Evolutionary conservation across 1,140 invertebrate genomes (phyloP), one percentile per base, ranked within the genome.

Genomic region (Colletes gigas): DNA sequence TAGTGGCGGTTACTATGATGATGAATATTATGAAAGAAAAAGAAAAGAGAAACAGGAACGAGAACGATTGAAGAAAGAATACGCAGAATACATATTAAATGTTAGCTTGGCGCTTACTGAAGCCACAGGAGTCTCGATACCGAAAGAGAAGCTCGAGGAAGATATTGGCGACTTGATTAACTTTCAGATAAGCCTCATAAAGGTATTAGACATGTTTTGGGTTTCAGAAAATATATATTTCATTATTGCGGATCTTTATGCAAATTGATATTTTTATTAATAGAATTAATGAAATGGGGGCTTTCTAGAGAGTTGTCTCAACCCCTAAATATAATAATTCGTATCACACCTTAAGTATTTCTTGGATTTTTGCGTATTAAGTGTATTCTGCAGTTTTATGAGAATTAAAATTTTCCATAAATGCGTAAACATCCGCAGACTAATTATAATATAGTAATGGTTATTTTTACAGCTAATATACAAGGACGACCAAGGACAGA

Each of bases 161-260:
- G 77, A 85, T 15, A 68, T 83, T 17, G 12, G 59, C 8, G 77
- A 85, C 8, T 47, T 85, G 71, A 8, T 83, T 12, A 0, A 71
- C 1, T 85, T 85, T 62, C 66, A 83, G 10, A 17, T 78, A 8
- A 14, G 12, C 1, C 2, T 78, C 0, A 0, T 54, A 14, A 63
- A 30, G 68, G 68, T 77, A 72, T 8, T 3, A 0, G 41, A 59
- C 4, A 15, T 15, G 15, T 47, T 21, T 47, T 52, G 30, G 30
- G 30, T 30, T 30, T 30, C 2, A 30, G 30, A 30, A 30, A 30
- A 30, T 30, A 30, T 30, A 30, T 30, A 30, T 30, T 30, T 30
- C n/a, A n/a, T n/a, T n/a, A n/a, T n/a, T n/a, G n/a, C n/a, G n/a
- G n/a, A n/a, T n/a, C n/a, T n/a, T n/a, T n/a, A n/a, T n/a, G n/a